Base-by-base conservation (phyloP, 2,797 vertebrate genomes). In the Cyprinodon diabolis region DNA sequence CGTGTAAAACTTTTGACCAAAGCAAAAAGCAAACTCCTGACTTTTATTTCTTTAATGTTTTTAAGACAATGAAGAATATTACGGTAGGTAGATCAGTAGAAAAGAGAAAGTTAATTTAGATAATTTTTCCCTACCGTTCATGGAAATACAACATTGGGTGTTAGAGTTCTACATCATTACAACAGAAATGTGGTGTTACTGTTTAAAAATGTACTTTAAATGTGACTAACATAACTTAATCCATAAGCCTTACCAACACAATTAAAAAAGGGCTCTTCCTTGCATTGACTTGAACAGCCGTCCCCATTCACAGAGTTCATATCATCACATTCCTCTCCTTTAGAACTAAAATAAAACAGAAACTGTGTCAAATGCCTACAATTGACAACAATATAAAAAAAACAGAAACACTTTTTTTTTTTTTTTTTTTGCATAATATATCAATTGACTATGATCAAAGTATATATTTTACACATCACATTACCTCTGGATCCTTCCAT, bases 271-370 rank as follows among this genome's bases (percentile, higher is more conserved):
- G 95, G 35, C 81, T 99, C 98, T 90, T 96, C 96, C 84, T 87
- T 95, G 92, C 98, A 99, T 85, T 96, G 97, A 49, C 96, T 96
- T 60, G 98, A 98, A 85, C 98, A 99, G 75, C 98, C 98, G 4
- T 99, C 98, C 0, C 97, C 97, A 43, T 96, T 99, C 89, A 97
- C 85, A 56, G 96, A 96, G 83, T 99, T 99, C 96, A 94, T 96
- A 84, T 99, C 98, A 60, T 99, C 98, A 13, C 98, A 99, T 84
- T 98, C 96, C 84, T 99, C 98, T 37, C 96, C 97, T 82, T 95
- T 80, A 69, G 93, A 95, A 85, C 98, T 99, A 91, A 55, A 87
- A 88, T 12, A 76, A 45, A 62, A 51, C 77, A n/a, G 52, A 84
- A 66, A 65, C 4, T 48, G 9, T 14, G n/a, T 69, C 30, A 19